Conservation (phyloP, 1,140 invertebrate genomes). For the Pygmarrhopalites habei region DNA sequence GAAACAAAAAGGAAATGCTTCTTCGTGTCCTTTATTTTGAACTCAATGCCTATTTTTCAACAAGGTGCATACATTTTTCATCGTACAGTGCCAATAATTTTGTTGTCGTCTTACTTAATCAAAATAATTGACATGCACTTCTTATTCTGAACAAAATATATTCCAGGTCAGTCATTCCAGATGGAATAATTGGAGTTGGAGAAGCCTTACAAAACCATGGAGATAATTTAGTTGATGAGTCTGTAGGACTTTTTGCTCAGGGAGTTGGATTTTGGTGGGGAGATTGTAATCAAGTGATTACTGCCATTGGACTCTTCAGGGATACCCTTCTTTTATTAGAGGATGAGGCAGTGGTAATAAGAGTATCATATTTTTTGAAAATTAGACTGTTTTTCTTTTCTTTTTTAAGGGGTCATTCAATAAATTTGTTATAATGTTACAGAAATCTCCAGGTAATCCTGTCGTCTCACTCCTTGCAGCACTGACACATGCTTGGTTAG, state of each 20-base stretch:
- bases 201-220: background rate
- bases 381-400: too few relatives aligned
- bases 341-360: background rate
- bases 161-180: constrained; percentile 5
- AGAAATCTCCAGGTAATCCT: background rate
- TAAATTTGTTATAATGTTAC: background rate
- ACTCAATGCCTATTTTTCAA: background rate
- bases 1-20: background rate
- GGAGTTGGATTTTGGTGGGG: constrained; percentile 19
- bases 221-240: background rate
- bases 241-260: constrained; percentile 9
- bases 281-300: background rate
- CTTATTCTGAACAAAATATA: background rate
- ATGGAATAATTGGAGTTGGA: constrained; percentile 7
- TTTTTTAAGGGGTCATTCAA: too few relatives aligned
- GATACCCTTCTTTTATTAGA: background rate
- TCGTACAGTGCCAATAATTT: too few relatives aligned
- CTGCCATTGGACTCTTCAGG: background rate
- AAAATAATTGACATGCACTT: background rate
- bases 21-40: background rate
- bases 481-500: background rate
- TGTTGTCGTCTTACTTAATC: too few relatives aligned
- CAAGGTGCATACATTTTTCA: too few relatives aligned
- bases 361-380: too few relatives aligned
- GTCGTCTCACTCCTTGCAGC: background rate